Percentiles rank a stretch among this genome's conserved stretches.
phyloP scores from a whole-genome alignment of 1,140 invertebrate species.

The Philotrypesis tridentata region DNA sequence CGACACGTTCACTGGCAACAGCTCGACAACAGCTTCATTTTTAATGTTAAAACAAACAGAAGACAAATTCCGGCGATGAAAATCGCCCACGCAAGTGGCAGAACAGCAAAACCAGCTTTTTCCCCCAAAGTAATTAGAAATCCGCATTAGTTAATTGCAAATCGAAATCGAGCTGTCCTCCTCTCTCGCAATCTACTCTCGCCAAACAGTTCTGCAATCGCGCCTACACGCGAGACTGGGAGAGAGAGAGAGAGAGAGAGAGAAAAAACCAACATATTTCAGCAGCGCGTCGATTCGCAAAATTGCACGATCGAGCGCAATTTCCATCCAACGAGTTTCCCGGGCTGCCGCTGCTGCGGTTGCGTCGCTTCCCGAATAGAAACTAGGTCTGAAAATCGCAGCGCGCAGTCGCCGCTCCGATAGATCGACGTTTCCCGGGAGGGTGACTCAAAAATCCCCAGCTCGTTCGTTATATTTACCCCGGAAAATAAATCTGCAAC shows the following conservation, averaged over 20 bases:
- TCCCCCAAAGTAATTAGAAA: not conserved
- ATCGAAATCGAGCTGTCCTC: not conserved
- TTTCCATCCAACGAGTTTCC: not conserved
- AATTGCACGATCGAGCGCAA: not conserved
- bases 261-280: too few relatives aligned
- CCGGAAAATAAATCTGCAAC: too few relatives aligned
- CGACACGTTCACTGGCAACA: too few relatives aligned
- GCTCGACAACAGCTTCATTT: too few relatives aligned
- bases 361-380: not conserved
- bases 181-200: too few relatives aligned
- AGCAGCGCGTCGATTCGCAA: too few relatives aligned
- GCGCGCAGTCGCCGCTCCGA: slow-evolving; percentile 10
- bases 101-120: too few relatives aligned
- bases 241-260: not conserved
- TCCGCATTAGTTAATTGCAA: not conserved
- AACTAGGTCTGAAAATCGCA: not conserved
- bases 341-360: not conserved
- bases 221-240: too few relatives aligned
- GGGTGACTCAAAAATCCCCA: slow-evolving; percentile 24
- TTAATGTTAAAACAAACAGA: too few relatives aligned
- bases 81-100: not conserved
- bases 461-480: slow-evolving; percentile 1
- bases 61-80: too few relatives aligned
- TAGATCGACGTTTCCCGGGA: slow-evolving; percentile 19
- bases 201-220: too few relatives aligned